A percentile compares a stretch with the other conserved stretches of the same genome.
phyloP scores from a whole-genome alignment of 2,888 invertebrate species.

The Sphecodes monilicornis region DNA sequence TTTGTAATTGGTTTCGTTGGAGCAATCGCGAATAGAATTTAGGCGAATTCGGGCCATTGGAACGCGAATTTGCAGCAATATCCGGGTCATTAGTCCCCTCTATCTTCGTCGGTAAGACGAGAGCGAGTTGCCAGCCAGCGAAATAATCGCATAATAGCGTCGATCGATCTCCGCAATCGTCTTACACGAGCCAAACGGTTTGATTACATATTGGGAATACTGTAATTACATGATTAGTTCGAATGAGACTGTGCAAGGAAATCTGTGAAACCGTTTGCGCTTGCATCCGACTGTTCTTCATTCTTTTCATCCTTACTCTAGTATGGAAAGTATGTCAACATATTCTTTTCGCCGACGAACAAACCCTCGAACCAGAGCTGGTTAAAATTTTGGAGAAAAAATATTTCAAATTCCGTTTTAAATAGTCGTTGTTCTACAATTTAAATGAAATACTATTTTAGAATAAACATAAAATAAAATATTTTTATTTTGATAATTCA shows the following conservation, averaged over 20 bases:
- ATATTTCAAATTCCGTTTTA: no score
- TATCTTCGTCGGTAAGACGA: background rate
- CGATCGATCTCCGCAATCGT: constrained; percentile 4
- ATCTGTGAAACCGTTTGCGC: background rate
- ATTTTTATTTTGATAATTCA: no score
- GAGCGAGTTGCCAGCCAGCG: background rate
- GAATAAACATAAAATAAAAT: no score
- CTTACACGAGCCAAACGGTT: constrained; percentile 3
- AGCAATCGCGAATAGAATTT: background rate
- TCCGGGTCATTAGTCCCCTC: background rate
- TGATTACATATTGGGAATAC: background rate
- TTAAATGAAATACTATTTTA: no score
- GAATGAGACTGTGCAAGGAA: background rate
- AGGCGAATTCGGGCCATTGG: background rate
- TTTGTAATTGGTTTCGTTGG: background rate
- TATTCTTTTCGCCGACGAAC: background rate
- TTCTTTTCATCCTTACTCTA: background rate
- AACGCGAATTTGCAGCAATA: background rate
- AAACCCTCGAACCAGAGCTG: no score
- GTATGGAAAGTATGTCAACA: background rate
- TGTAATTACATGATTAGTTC: background rate
- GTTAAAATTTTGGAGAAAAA: no score
- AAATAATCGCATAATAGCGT: background rate
- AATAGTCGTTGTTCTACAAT: no score
- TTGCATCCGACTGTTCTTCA: background rate